Evolutionary conservation across 2,797 vertebrate genomes (phyloP), one percentile per base, ranked within the genome.

Genomic region (Etheostoma nigrum): DNA sequence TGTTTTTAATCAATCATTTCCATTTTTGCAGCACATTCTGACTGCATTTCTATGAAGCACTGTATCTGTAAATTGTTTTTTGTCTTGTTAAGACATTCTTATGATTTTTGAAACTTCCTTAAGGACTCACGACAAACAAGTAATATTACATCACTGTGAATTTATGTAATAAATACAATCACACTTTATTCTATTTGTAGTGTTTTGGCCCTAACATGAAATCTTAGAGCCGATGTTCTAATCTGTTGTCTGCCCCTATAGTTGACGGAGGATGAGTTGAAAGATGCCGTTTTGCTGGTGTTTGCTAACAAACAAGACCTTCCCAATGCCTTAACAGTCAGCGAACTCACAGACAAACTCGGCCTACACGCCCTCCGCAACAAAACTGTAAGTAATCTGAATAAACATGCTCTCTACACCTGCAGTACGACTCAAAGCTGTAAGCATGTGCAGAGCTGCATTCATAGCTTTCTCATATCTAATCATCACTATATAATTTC

Each of bases 241-340:
- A 42, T 44, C 8, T 79, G 7, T 67, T 69, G 67, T 83, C 27
- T 85, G 18, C 10, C 13, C 33, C 48, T 60, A 6, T 70, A 97
- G 97, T 84, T 98, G 82, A 92, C 91, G 57, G 97, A 98, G 89
- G 97, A 98, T 0, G 97, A 98, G 89, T 91, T 98, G 72, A 96
- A 94, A 64, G 96, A 97, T 0, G 97, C 97, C 0, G 95, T 95
- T 66, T 70, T 98, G 91, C 93, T 98, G 84, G 96, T 98, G 72
- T 97, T 98, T 30, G 96, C 97, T 36, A 98, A 98, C 93, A 98
- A 98, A 90, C 97, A 98, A 92, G 97, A 98, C 87, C 95, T 98
- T 87, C 97, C 97, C 68, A 98, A 98, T 1, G 97, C 97, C 87
- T 94, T 98, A 91, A 76, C 95, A 0, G 95, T 96, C 85, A 95